Evolutionary conservation across 2,888 invertebrate species (phyloP).

Genomic region (Yponomeuta plumbellus): DNA sequence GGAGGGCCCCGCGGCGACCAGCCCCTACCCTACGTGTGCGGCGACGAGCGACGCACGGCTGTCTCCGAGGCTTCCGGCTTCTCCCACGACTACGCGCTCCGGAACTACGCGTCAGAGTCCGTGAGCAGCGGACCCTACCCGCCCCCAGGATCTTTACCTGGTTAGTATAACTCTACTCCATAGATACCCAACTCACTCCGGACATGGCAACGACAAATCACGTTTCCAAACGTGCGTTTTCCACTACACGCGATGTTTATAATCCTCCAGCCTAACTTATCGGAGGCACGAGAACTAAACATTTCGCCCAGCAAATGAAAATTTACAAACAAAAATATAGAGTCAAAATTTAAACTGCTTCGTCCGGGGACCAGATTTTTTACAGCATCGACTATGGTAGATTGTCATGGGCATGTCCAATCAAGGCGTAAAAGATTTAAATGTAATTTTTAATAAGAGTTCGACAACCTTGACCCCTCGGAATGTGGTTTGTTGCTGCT

Average conservation of each 20-base stretch:
- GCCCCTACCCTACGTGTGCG: conserved; percentile 82
- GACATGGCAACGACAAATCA: conserved; percentile 39
- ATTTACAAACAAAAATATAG: conserved; percentile 57
- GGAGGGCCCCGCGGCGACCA: conserved; percentile 79
- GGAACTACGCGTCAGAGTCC: conserved; percentile 84
- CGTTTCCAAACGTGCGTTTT: conserved; percentile 50
- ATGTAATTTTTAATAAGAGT: conserved; percentile 31
- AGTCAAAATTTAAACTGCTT: background rate
- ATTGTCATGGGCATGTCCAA: background rate
- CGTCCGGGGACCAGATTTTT: background rate
- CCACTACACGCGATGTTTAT: conserved; percentile 52
- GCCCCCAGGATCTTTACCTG: conserved; percentile 82
- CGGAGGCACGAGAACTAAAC: conserved; percentile 45
- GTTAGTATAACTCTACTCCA: conserved; percentile 53
- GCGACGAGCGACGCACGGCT: conserved; percentile 82
- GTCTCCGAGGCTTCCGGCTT: conserved; percentile 80
- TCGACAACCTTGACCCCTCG: conserved; percentile 65
- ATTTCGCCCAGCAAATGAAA: conserved; percentile 42
- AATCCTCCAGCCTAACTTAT: conserved; percentile 57
- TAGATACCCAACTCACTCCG: conserved; percentile 27
- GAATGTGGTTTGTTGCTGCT: conserved; percentile 31
- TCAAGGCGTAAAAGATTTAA: background rate
- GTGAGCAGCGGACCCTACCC: conserved; percentile 86
- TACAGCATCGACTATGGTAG: background rate
- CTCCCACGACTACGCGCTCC: conserved; percentile 84